Conservation (phyloP, 1,140 invertebrate species). For the Rhagoletis zephyria region DNA sequence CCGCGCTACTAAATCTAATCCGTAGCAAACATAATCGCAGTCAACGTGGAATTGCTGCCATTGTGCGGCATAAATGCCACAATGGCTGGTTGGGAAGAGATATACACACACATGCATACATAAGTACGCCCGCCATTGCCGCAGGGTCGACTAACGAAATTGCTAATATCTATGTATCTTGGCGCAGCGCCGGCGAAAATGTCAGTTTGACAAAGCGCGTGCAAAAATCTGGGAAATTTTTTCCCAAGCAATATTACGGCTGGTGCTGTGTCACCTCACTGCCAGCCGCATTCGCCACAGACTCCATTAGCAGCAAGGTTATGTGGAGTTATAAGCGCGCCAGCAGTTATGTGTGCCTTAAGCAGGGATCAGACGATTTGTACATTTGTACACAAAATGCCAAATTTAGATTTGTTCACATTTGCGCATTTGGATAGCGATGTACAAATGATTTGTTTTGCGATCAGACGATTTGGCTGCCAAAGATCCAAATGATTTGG, state of each 20-base stretch:
- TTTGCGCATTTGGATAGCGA: too few species aligned
- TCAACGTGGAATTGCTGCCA: not conserved
- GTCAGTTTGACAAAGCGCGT: conserved; percentile 71
- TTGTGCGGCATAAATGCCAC: not conserved
- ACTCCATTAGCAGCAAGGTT: not conserved
- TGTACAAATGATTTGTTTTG: too few species aligned
- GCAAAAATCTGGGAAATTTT: conserved; percentile 69
- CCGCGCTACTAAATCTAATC: conserved; percentile 54
- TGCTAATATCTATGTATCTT: conserved; percentile 31
- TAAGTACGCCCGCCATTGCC: not conserved
- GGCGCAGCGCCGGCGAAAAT: conserved; percentile 60
- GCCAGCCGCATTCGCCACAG: not conserved
- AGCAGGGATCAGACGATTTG: too few species aligned
- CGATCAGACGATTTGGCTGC: too few species aligned
- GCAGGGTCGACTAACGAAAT: not conserved
- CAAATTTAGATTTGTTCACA: too few species aligned
- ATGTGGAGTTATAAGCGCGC: not conserved
- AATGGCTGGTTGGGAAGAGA: not conserved
- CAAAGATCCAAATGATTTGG: too few species aligned
- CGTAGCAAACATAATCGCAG: conserved; percentile 52
- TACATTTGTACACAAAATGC: too few species aligned
- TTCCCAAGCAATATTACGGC: not conserved
- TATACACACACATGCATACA: too few species aligned
- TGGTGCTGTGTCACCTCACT: conserved; percentile 1
- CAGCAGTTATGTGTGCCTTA: too few species aligned